Evolutionary conservation across 37 sponge, comb jelly and placozoan species (phyloP), one percentile per base, ranked within the genome.

Genomic region (Ianthella basta): DNA sequence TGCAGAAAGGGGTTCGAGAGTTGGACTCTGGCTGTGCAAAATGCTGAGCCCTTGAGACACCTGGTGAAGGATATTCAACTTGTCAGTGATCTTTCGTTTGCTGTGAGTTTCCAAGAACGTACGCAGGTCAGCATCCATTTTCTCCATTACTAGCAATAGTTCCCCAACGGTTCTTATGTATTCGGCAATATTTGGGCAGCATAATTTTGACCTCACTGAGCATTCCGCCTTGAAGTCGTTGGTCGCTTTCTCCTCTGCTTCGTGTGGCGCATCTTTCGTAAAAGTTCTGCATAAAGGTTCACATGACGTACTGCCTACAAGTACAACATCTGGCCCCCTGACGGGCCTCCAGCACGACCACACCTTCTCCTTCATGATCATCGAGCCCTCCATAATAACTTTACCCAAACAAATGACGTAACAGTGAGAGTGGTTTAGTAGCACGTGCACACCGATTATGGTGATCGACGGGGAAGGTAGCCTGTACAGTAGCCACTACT

Each of bases 121-220:
- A 13, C 73, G 37, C 20, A 72, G 73, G 30, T 40, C 36, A 40
- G 36, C 36, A 19, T 72, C 73, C 73, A 72, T 72, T 40, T 37
- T 72, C 39, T 72, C 73, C 73, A 72, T 72, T 29, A 72, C 41
- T 19, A 72, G 23, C 73, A 72, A 37, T 36, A 40, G 73, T 19
- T 29, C 36, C 73, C 8, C 32, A 72, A 40, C 18, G 36, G 13
- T 37, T 12, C 16, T 40, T 40, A 12, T 37, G 30, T 36, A 72
- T 37, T 19, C 36, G 73, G 19, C 73, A 37, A 72, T 32, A 19
- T 72, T 36, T 30, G 73, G 73, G 36, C 36, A 40, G 32, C 73
- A 21, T 13, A 72, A 19, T 13, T 36, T 38, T 12, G 73, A 72
- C 73, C 73, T 37, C 37, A 29, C 30, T 8, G 13, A 40, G 19